Conservation (phyloP, 2,113 vertebrate species). For the Echinops telfairi region DNA sequence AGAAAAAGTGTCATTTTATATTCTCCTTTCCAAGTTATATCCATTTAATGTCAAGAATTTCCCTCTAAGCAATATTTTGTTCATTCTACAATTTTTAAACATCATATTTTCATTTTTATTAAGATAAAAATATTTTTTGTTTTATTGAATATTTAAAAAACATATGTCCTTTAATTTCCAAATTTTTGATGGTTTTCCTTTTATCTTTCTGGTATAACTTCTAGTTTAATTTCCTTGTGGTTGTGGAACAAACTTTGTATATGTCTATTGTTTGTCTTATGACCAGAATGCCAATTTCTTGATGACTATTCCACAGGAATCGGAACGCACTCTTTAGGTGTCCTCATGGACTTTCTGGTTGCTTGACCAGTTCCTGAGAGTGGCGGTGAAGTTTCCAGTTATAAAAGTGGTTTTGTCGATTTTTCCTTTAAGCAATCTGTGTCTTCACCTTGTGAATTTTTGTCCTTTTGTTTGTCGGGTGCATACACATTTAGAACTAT, state of each 20-base stretch:
- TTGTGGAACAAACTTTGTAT: too few species aligned
- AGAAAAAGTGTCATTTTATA: too few species aligned
- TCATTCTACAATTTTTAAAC: background rate
- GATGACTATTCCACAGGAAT: background rate
- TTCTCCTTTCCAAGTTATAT: background rate
- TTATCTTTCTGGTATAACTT: background rate
- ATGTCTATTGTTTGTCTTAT: background rate
- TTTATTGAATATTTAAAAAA: background rate
- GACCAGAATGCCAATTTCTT: background rate
- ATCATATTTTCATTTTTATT: background rate
- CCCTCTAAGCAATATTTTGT: background rate
- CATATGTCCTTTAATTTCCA: conserved; percentile 35
- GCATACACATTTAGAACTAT: background rate
- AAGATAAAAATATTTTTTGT: background rate
- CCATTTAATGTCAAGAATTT: background rate
- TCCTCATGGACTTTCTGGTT: background rate
- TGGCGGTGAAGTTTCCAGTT: background rate
- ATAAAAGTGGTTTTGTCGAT: background rate
- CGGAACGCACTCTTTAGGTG: too few species aligned
- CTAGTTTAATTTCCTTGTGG: background rate
- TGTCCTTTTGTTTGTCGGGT: background rate
- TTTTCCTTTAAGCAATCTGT: background rate
- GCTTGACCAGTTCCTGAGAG: background rate
- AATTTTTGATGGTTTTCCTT: background rate
- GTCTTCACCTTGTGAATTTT: background rate